Base-by-base conservation (phyloP, 92 coral and sea anemone species). In the Diadumene lineata region DNA sequence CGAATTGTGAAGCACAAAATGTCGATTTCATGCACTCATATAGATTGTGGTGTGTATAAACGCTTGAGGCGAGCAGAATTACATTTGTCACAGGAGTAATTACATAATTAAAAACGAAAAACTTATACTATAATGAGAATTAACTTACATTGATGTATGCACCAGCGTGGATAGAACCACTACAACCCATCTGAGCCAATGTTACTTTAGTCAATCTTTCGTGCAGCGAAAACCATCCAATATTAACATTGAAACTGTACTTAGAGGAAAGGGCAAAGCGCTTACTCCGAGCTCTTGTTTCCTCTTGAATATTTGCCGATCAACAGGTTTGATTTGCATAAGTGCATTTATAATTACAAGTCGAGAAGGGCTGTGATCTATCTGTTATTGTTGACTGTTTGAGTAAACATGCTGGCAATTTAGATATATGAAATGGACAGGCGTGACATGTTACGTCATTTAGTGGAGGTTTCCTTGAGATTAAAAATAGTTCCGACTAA, bases 121-220 rank as follows among this genome's bases (percentile, higher is more conserved):
- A 38, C 48, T 56, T 8, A 7, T 7, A 60, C 16, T 60, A 60
- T 19, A 2, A 17, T 11, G 48, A 13, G 7, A 69, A 31, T 16
- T 18, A 55, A 72, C 77, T 72, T 56, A 72, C 77, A 56, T 53
- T 31, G 24, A 72, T 11, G 66, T 51, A 56, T 32, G 38, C 77
- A 1, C 57, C 77, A 21, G 66, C 56, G 23, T 72, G 77, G 77
- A 72, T 72, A 1, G 77, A 72, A 31, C 55, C 77, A 17, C 77
- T 72, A 55, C 77, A 72, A 65, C 77, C 77, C 77, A 72, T 72
- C 32, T 31, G 63, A 19, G 27, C 43, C n/a, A n/a, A 2, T 17
- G 25, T 53, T 19, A 13, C 18, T 13, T 18, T 23, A n/a, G n/a
- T n/a, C n/a, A n/a, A n/a, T 25, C 4, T 38, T 30, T 17, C 25